Percentiles rank a stretch among this genome's conserved stretches.
These are phyloP conservation scores for Hanleya hanleyi DNA, from an alignment of 2,888 invertebrate species.

Conservation along the genomic window DNA sequence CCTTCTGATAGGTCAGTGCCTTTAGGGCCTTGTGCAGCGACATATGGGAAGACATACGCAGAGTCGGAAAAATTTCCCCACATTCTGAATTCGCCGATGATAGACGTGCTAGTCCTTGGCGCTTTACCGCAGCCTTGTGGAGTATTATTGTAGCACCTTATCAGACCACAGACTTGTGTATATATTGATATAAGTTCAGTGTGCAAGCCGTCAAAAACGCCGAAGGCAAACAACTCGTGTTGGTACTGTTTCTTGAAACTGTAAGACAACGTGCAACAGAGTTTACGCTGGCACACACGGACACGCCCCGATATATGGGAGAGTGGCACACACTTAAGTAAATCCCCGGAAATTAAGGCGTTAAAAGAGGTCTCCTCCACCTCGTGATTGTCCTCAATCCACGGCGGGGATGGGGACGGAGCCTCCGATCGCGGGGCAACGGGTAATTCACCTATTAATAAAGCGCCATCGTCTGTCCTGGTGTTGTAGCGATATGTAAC, in stretches of 20 bases:
- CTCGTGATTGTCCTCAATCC: not conserved
- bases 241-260: not conserved
- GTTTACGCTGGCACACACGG: not conserved
- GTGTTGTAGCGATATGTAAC: not conserved
- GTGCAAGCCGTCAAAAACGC: not conserved
- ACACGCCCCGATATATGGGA: not conserved
- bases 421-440: not conserved
- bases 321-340: not conserved
- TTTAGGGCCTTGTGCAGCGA: not conserved
- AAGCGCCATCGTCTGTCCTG: not conserved
- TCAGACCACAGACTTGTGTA: not conserved
- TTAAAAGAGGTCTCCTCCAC: not conserved
- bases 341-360: not conserved
- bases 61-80: not conserved
- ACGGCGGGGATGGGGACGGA: not conserved
- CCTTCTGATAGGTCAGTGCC: not conserved
- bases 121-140: not conserved
- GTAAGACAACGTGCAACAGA: conserved; percentile 9
- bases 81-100: not conserved
- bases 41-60: conserved; percentile 2
- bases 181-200: not conserved
- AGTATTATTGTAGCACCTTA: not conserved
- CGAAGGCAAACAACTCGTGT: conserved; percentile 7
- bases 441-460: not conserved
- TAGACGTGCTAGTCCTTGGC: not conserved